Evolutionary conservation across 2,113 vertebrate genomes (phyloP).

Genomic region (Gasterosteus nipponicus): DNA sequence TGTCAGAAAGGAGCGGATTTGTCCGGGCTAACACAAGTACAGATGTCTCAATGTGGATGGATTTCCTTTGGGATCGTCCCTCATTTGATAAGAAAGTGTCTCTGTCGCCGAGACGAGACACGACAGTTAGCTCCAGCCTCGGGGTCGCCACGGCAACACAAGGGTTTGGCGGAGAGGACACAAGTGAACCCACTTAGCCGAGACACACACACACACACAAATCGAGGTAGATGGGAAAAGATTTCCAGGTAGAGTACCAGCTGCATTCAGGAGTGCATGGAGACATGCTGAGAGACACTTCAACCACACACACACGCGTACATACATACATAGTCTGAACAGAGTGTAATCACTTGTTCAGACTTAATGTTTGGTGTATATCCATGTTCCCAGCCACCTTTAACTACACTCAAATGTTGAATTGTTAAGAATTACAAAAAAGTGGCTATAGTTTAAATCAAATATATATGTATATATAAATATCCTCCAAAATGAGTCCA

Average conservation of each 20-base stretch:
- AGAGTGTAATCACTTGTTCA: not conserved
- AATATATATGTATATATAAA: not conserved
- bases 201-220: slow-evolving; percentile 14
- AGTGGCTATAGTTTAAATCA: not conserved
- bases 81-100: slow-evolving; percentile 67
- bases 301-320: not conserved
- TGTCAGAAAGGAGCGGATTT: slow-evolving; percentile 77
- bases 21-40: slow-evolving; percentile 71
- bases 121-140: slow-evolving; percentile 30
- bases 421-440: not conserved
- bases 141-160: slow-evolving; percentile 58
- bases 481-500: not conserved
- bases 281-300: slow-evolving; percentile 1
- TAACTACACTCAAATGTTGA: no score
- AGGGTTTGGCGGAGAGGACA: slow-evolving; percentile 27
- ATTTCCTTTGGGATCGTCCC: slow-evolving; percentile 76
- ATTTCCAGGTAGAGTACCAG: slow-evolving; percentile 8
- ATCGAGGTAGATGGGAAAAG: slow-evolving; percentile 25
- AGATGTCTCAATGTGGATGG: slow-evolving; percentile 73
- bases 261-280: not conserved
- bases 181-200: slow-evolving; percentile 26
- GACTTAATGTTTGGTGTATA: not conserved
- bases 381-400: not conserved
- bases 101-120: slow-evolving; percentile 49
- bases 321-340: not conserved